Evolutionary conservation across 2,888 invertebrate genomes (phyloP).

Genomic region (Proisotoma minuta): DNA sequence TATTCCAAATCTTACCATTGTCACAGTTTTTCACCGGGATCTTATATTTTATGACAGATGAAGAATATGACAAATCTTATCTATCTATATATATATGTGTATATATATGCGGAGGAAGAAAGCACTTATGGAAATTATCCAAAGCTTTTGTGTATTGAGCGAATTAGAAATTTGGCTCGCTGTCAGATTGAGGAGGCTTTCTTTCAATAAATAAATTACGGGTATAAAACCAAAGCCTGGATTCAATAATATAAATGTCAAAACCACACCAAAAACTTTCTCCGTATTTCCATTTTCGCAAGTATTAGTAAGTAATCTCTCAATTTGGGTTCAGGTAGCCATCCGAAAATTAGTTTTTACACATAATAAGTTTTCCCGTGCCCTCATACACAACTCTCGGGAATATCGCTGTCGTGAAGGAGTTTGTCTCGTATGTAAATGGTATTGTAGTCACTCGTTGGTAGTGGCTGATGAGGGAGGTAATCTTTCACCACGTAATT

Average conservation of each 20-base stretch:
- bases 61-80: slow-evolving; percentile 15
- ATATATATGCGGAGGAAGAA: no score
- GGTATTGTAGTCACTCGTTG: slow-evolving; percentile 45
- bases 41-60: slow-evolving; percentile 9
- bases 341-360: neutral
- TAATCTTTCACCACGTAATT: slow-evolving; percentile 30
- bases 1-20: slow-evolving; percentile 7
- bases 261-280: slow-evolving; percentile 1
- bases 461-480: slow-evolving; percentile 18
- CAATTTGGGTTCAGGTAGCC: no score
- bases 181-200: neutral
- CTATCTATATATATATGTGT: slow-evolving; percentile 5
- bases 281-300: no score
- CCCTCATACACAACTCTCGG: slow-evolving; percentile 47
- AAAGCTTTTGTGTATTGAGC: neutral
- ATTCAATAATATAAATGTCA: no score
- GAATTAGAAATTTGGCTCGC: slow-evolving; percentile 15
- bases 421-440: slow-evolving; percentile 47
- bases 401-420: slow-evolving; percentile 46
- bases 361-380: slow-evolving; percentile 18
- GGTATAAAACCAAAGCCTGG: no score
- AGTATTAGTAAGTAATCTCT: no score
- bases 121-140: slow-evolving; percentile 18
- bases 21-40: slow-evolving; percentile 13
- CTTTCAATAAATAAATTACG: no score